Evolutionary conservation across 2,113 vertebrate genomes (phyloP).

Genomic region (Zingel zingel): DNA sequence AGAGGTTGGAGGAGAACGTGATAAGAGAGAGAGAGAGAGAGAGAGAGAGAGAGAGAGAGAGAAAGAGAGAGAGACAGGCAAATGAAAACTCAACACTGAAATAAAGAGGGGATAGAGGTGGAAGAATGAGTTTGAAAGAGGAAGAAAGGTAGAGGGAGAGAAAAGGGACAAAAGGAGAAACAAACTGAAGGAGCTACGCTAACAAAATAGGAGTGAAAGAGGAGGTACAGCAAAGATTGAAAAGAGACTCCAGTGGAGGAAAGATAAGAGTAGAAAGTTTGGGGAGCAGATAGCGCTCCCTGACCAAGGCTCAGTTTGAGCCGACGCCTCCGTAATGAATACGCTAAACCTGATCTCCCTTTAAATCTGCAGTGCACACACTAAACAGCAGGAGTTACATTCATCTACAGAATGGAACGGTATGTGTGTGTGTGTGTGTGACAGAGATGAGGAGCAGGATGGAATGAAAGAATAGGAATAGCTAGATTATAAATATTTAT

Average conservation of each 20-base stretch:
- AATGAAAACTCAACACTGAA: background rate
- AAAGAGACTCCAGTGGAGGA: background rate
- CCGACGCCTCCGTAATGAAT: conserved; percentile 34
- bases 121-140: background rate
- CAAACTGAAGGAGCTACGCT: background rate
- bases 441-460: conserved; percentile 34
- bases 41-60: background rate
- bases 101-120: background rate
- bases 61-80: background rate
- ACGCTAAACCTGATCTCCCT: conserved; percentile 51
- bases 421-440: conserved; percentile 37
- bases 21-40: background rate
- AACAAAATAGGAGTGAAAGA: background rate
- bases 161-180: background rate
- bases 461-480: conserved; percentile 61
- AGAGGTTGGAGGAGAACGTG: background rate
- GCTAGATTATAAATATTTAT: conserved; percentile 78
- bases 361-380: conserved; percentile 61
- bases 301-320: conserved; percentile 38
- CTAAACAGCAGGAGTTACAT: conserved; percentile 63
- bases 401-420: conserved; percentile 40
- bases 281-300: conserved; percentile 32
- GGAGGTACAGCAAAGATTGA: background rate
- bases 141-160: background rate
- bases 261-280: conserved; percentile 30